Evolutionary conservation across 1,140 invertebrate genomes (phyloP).

Genomic region (Drosophila repletoides): DNA sequence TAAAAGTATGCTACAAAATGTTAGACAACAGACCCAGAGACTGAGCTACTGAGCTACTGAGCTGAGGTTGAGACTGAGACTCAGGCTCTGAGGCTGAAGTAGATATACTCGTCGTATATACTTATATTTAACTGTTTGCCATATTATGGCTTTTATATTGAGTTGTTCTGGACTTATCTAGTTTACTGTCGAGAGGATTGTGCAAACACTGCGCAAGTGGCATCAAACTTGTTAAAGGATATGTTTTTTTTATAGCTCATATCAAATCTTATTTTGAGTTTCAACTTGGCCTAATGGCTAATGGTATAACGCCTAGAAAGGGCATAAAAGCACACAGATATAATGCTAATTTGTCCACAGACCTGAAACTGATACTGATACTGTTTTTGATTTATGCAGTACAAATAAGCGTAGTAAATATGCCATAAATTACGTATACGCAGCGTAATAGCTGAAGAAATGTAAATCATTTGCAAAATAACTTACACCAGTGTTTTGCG

Average conservation of each 20-base stretch:
- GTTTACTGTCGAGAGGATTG: constrained; percentile 63
- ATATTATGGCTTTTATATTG: constrained; percentile 81
- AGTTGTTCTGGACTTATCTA: constrained; percentile 81
- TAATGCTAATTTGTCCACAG: constrained; percentile 44
- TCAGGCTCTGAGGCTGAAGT: neutral
- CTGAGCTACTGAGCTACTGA: neutral
- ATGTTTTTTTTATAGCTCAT: constrained; percentile 49
- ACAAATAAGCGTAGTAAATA: constrained; percentile 58
- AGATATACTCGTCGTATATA: constrained; percentile 26
- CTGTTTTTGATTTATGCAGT: constrained; percentile 37
- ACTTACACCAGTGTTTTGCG: constrained; percentile 28
- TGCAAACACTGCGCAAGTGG: constrained; percentile 39
- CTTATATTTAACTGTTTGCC: constrained; percentile 68
- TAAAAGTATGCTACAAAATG: constrained; percentile 42
- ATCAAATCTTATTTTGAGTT: constrained; percentile 53
- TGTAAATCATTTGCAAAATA: constrained; percentile 77
- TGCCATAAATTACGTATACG: constrained; percentile 64
- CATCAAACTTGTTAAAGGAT: constrained; percentile 34
- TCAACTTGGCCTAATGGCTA: constrained; percentile 30
- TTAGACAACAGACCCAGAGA: neutral
- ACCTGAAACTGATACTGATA: neutral
- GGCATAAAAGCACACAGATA: constrained; percentile 25
- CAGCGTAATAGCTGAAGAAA: constrained; percentile 49
- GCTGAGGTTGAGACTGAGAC: neutral
- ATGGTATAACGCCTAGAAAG: neutral